These are phyloP conservation scores for Drosophila busckii DNA, from an alignment of 1,140 invertebrate genomes.

Conservation along the genomic window DNA sequence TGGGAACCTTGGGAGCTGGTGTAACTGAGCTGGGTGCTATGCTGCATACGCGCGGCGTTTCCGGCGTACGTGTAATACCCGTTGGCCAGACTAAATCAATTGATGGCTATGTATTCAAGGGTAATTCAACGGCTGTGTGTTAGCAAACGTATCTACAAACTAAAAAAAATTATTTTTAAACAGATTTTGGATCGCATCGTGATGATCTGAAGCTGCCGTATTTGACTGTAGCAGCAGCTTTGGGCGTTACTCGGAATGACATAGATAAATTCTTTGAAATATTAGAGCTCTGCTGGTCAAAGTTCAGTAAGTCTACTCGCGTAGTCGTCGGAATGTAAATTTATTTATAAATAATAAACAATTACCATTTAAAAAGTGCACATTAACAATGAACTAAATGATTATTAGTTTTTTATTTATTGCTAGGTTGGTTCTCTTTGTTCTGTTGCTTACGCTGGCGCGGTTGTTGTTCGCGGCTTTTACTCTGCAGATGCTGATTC, in stretches of 20 bases:
- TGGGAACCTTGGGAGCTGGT: constrained; percentile 23
- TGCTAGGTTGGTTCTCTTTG: constrained; percentile 53
- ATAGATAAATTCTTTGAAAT: constrained; percentile 72
- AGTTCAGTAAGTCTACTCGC: neutral
- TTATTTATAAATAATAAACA: constrained; percentile 9
- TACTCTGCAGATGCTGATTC: constrained; percentile 49
- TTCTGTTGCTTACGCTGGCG: constrained; percentile 21
- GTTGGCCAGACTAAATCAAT: constrained; percentile 55
- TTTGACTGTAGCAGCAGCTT: constrained; percentile 69
- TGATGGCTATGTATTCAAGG: constrained; percentile 58
- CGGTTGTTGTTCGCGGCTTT: constrained; percentile 33
- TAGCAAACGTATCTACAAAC: too few species aligned
- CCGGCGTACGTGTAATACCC: constrained; percentile 70
- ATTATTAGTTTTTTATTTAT: constrained; percentile 21
- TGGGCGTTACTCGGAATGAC: constrained; percentile 62
- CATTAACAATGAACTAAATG: constrained; percentile 26
- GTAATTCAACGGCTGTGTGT: too few species aligned
- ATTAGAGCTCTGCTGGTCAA: constrained; percentile 59
- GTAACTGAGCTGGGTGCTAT: constrained; percentile 71
- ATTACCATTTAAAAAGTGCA: neutral
- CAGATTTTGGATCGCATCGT: constrained; percentile 76
- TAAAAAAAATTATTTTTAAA: neutral
- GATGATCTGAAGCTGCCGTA: constrained; percentile 47
- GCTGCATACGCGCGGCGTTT: constrained; percentile 74
- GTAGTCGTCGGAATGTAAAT: constrained; percentile 12